phyloP scores from a whole-genome alignment of 2,113 vertebrate species.

The Beaufortia kweichowensis region DNA sequence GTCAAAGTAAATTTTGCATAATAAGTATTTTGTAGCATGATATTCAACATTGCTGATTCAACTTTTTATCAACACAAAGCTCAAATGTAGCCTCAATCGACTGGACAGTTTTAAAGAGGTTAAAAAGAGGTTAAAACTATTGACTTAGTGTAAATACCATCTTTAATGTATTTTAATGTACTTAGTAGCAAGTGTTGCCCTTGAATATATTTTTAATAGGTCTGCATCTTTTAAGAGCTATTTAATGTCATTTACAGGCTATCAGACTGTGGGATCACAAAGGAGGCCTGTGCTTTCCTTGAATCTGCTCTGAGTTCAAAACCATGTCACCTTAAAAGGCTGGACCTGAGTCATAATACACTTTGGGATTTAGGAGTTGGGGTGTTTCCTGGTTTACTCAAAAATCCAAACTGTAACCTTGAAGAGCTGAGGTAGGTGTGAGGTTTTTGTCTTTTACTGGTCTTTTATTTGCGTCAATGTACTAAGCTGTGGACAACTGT shows the following conservation, averaged over 20 bases:
- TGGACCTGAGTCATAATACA: constrained; percentile 41
- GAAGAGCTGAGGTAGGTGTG: constrained; percentile 38
- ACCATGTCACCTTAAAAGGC: constrained; percentile 38
- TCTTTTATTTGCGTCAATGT: not conserved
- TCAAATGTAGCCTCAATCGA: no score
- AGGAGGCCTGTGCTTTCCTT: constrained; percentile 43
- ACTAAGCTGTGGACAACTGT: not conserved
- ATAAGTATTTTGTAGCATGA: no score
- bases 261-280: constrained; percentile 30
- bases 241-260: constrained; percentile 11
- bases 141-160: no score
- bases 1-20: no score
- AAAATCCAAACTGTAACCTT: constrained; percentile 32
- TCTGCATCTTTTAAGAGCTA: not conserved
- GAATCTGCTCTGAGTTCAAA: constrained; percentile 26
- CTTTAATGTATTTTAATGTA: no score
- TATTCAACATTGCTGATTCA: no score
- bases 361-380: constrained; percentile 38
- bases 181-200: not conserved
- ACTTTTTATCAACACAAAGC: no score
- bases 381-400: constrained; percentile 36
- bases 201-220: not conserved
- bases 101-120: no score
- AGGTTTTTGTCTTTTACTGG: not conserved
- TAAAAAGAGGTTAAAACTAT: no score